Base-by-base conservation (phyloP, 2,888 invertebrate species). In the Hypomecis atomaria region DNA sequence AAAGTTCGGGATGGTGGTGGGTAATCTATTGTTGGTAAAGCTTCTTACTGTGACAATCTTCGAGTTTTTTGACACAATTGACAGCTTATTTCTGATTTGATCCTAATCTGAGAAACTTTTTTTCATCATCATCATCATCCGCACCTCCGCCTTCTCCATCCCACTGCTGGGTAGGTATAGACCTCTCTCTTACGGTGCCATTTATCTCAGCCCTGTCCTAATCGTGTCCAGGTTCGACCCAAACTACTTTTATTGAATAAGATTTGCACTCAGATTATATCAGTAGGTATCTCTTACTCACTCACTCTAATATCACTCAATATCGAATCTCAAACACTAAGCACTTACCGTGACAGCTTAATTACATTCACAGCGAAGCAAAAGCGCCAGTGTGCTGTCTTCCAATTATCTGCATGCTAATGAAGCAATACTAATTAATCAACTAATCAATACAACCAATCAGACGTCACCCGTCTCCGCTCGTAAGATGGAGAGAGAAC, bases 401-500 rank as follows among this genome's bases (percentile, higher is more conserved):
- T 58, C 70, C 72, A 81, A 83, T 84, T 84, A 84, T 76, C 72
- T 69, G 62, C 75, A 82, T 79, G 77, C 71, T 84, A 86, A 85
- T 82, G 77, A 83, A 81, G 76, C 74, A 78, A 81, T 80, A 81
- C 76, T 73, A 82, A 84, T 83, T 86, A 85, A 56, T 50, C 50
- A 38, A 38, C 84, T 84, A 89, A 89, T 89, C 88, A 88, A 87
- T 87, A 84, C 78, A 77, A 80, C 84, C 84, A 88, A 88, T 88
- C 85, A 87, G 78, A 75, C 79, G 50, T 49, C 73, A 66, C 56
- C 66, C 50, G 62, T 71, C 72, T 61, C 63, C 64, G 65, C 66
- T 71, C 59, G 78, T 66, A 66, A 66, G 85, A 86, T 74, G 71
- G 84, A 83, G 84, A 81, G 71, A 76, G 82, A 81, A 79, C 81